Evolutionary conservation across 2,888 invertebrate genomes (phyloP).

Genomic region (Ochropacha duplaris): DNA sequence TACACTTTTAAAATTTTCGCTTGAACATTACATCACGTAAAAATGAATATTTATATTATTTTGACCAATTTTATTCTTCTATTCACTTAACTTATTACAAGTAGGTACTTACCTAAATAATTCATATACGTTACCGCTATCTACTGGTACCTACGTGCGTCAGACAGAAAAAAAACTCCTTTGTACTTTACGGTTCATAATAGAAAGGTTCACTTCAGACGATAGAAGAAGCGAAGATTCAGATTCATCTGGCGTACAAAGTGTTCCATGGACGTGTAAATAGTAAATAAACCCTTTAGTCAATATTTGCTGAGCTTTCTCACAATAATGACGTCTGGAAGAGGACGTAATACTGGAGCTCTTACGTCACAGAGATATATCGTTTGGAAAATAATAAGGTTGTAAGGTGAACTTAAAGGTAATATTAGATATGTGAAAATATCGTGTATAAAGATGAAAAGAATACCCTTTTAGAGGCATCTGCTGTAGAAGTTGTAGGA

Average conservation of each 20-base stretch:
- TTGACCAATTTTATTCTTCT: not conserved
- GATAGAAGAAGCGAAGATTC: not conserved
- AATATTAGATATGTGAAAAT: not conserved
- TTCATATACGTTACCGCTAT: too few species aligned
- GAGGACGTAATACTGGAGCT: not conserved
- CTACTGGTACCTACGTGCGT: too few species aligned
- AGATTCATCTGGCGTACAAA: not conserved
- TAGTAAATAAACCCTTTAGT: conserved; percentile 24
- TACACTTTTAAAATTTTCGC: not conserved
- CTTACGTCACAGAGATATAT: not conserved
- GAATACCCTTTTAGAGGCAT: not conserved
- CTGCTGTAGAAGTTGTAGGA: too few species aligned
- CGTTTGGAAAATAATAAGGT: not conserved
- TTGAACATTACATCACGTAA: not conserved
- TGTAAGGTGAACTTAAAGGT: not conserved
- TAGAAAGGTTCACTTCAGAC: not conserved
- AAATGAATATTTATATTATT: not conserved
- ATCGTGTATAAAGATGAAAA: too few species aligned
- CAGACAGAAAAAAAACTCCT: not conserved
- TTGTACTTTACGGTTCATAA: too few species aligned
- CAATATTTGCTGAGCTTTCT: conserved; percentile 35
- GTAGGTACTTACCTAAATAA: too few species aligned
- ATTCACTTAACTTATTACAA: not conserved
- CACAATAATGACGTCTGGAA: conserved; percentile 12
- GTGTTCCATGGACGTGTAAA: conserved; percentile 22